These are phyloP conservation scores for Tinea semifulvella DNA, from an alignment of 2,888 invertebrate genomes.

Conservation along the genomic window DNA sequence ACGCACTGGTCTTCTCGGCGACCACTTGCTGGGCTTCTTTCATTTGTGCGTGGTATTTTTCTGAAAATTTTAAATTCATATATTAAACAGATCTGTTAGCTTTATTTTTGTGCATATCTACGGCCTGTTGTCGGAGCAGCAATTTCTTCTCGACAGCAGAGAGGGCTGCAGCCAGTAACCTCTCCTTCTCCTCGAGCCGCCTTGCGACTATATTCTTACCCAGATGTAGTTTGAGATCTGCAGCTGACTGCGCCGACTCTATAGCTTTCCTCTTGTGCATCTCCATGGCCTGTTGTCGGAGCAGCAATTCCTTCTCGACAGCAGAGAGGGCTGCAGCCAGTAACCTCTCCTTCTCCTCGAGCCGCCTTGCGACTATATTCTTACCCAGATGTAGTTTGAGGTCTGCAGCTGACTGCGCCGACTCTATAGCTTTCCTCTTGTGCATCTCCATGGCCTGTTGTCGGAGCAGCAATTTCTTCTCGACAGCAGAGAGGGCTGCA, in stretches of 20 bases:
- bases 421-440: constrained; percentile 96
- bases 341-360: constrained; percentile 95
- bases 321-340: constrained; percentile 91
- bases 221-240: constrained; percentile 94
- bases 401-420: constrained; percentile 96
- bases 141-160: constrained; percentile 95
- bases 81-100: no score
- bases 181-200: constrained; percentile 95
- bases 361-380: constrained; percentile 91
- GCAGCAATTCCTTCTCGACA: constrained; percentile 91
- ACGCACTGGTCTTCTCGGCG: constrained; percentile 93
- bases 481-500: constrained; percentile 89
- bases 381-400: constrained; percentile 91
- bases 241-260: constrained; percentile 96
- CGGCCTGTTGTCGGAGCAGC: constrained; percentile 90
- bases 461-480: constrained; percentile 90
- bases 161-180: constrained; percentile 89
- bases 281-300: constrained; percentile 96
- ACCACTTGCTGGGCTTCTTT: constrained; percentile 97
- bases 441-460: constrained; percentile 99
- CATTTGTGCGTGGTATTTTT: constrained; percentile 98
- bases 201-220: no score
- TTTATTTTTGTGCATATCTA: constrained; percentile 98
- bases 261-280: constrained; percentile 98
- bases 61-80: constrained; percentile 49